These are phyloP conservation scores for Eurytoma adleriae DNA, from an alignment of 2,888 invertebrate genomes.

Conservation along the genomic window DNA sequence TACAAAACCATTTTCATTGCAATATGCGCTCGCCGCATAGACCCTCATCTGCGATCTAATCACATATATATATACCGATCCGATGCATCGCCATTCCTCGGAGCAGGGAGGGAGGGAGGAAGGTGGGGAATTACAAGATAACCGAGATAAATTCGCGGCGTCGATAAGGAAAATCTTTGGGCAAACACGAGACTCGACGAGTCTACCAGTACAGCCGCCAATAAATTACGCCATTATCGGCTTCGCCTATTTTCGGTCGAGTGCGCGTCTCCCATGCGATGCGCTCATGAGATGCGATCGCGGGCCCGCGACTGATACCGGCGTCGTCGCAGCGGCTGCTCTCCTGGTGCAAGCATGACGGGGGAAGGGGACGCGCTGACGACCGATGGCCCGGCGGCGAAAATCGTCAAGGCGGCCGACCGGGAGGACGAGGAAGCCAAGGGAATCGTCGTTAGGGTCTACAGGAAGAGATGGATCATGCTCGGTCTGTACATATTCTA, in stretches of 20 bases:
- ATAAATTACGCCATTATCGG: no score
- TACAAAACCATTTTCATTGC: no score
- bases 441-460: constrained; percentile 45
- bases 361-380: not conserved
- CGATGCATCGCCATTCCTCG: no score
- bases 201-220: no score
- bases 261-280: not conserved
- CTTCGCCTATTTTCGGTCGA: not conserved
- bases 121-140: no score
- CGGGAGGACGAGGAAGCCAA: not conserved
- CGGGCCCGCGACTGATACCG: not conserved
- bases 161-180: no score
- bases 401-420: not conserved
- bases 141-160: no score
- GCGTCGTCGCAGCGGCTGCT: not conserved
- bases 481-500: constrained; percentile 55
- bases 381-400: not conserved
- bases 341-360: not conserved
- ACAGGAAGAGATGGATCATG: constrained; percentile 57
- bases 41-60: no score
- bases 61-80: no score
- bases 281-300: not conserved
- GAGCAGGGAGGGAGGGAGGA: no score
- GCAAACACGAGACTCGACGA: no score
- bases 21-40: no score